Base-by-base conservation (phyloP, 2,797 vertebrate species). In the Platyrinchus mystaceus region DNA sequence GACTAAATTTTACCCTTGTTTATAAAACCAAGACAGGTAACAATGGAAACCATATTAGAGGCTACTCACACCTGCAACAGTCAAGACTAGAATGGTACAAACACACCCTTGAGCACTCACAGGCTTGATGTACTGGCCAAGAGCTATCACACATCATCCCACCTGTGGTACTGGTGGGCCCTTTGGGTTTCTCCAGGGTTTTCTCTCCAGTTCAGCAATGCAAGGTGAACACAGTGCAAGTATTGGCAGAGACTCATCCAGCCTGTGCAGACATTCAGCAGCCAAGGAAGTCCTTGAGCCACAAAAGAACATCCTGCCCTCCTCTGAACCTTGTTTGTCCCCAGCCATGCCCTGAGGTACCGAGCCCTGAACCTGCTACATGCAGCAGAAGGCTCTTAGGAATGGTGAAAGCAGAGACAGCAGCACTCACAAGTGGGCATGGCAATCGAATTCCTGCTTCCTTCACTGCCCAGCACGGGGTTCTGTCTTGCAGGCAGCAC, bases 271-370 rank as follows among this genome's bases (percentile, higher is more conserved):
- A 12, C 26, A 19, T 26, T 10, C 71, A 56, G 26, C 43, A 85
- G 17, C 24, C 28, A 55, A 41, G 14, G 19, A 37, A 77, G 16
- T 10, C 15, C n/a, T 34, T 0, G 0, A 76, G 21, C 8, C 37
- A 37, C 19, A 58, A 9, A 79, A 47, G 15, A 20, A 60, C 49
- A 6, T 12, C 7, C 26, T 87, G 43, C 34, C 11, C 14, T 5
- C 4, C 47, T 52, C 41, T 32, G 14, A 59, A 8, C 26, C 9
- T 37, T 26, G 3, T 11, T 32, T 27, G 7, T 3, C 7, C 30
- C 28, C 52, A 60, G 22, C 28, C 41, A 18, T 4, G 3, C 8
- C 28, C 43, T 0, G 1, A 50, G 44, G 20, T 26, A 30, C 23
- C 21, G 24, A 87, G 18, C 23, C 2, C 28, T 30, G 34, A 39